Evolutionary conservation across 2,113 vertebrate species (phyloP), one percentile per base, ranked within the genome.

Genomic region (Thermophis baileyi): DNA sequence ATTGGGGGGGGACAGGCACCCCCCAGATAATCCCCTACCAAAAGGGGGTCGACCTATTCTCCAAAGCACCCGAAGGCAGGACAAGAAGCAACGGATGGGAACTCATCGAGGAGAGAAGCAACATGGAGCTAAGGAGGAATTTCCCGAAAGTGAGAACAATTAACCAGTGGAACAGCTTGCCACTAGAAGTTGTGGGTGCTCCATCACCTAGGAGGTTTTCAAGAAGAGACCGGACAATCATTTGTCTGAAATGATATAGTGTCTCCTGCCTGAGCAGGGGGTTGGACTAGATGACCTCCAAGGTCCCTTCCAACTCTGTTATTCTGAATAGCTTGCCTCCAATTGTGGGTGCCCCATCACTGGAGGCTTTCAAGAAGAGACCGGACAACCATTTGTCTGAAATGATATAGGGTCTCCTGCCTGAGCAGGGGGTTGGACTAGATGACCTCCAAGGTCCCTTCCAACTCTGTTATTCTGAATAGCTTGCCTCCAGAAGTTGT

Each of bases 341-440:
- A 14, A 2, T 0, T 5, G 27, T 14, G 60, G 4, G 12, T 4
- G 30, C 57, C 12, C 22, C 24, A 30, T 12, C 57, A 63, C 0
- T 0, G 30, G 60, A 11, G 12, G 60, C 9, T 63, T 63, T n/a
- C 4, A n/a, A 14, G 2, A 63, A 14, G 60, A 63, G 27, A 14
- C 1, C 1, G 0, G 30, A 14, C 3, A 14, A 4, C 14, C 60
- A 12, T n/a, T 63, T n/a, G 60, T 63, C 27, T 30, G 1, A 30
- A 63, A 12, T 0, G 27, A 4, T 12, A 63, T 0, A 0, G 11
- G 1, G 54, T n/a, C n/a, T n/a, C n/a, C n/a, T n/a, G n/a, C n/a
- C n/a, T n/a, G n/a, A n/a, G n/a, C n/a, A n/a, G n/a, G n/a, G n/a
- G n/a, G n/a, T n/a, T 51, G 27, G 60, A 12, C 60, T 63, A n/a